Evolutionary conservation across 2,888 invertebrate genomes (phyloP).

Genomic region (Eustalomyia histrio): DNA sequence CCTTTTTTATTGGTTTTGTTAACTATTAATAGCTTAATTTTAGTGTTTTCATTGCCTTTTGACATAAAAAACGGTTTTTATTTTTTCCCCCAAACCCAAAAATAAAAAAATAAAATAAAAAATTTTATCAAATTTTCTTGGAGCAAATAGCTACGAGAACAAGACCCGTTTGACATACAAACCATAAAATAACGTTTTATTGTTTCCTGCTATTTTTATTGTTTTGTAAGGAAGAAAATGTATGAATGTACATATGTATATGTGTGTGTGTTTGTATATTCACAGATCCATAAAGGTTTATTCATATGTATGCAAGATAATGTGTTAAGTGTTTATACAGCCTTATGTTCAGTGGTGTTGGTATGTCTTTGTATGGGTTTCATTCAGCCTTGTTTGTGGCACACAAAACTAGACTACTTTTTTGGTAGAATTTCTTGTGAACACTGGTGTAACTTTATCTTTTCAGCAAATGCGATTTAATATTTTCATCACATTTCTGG

Average conservation of each 20-base stretch:
- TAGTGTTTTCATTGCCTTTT: constrained; percentile 17
- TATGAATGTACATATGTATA: background rate
- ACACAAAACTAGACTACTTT: background rate
- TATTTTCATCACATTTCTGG: constrained; percentile 1
- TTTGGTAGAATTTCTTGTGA: background rate
- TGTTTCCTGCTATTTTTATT: constrained; percentile 49
- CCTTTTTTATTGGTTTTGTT: constrained; percentile 33
- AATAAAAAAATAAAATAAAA: background rate
- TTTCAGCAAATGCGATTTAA: background rate
- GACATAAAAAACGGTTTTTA: constrained; percentile 32
- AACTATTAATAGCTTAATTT: constrained; percentile 51
- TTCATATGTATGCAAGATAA: background rate
- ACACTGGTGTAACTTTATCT: background rate
- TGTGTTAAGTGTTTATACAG: background rate
- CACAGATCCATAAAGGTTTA: background rate
- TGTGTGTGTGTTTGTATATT: background rate
- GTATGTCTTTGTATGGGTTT: background rate
- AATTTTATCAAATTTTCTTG: background rate
- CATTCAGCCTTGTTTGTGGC: background rate
- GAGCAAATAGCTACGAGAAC: background rate
- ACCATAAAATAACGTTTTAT: constrained; percentile 48
- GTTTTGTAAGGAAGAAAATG: constrained; percentile 7
- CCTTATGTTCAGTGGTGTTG: background rate
- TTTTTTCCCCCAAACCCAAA: background rate
- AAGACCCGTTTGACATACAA: constrained; percentile 27